phyloP scores from a whole-genome alignment of 1,140 invertebrate species.

The Conus betulinus region DNA sequence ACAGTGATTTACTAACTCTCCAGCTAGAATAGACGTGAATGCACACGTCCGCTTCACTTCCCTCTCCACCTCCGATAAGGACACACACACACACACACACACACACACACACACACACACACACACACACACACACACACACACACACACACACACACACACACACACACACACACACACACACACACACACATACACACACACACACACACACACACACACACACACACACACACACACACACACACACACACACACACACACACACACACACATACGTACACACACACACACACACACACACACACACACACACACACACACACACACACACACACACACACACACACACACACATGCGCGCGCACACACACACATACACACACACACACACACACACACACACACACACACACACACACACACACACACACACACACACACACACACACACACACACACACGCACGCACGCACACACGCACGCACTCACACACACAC shows the following conservation, averaged over 20 bases:
- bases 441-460: conserved; percentile 17
- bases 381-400: not conserved
- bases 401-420: conserved; percentile 28
- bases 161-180: too few relatives aligned
- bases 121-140: conserved; percentile 5
- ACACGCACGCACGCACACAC: not conserved
- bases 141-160: conserved; percentile 13
- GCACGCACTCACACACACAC: too few relatives aligned
- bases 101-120: not conserved
- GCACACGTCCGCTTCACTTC: too few relatives aligned
- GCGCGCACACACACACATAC: too few relatives aligned
- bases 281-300: not conserved
- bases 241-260: conserved; percentile 26
- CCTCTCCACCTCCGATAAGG: too few relatives aligned
- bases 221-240: not conserved
- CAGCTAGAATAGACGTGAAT: too few relatives aligned
- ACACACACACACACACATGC: too few relatives aligned
- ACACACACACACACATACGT: conserved; percentile 27
- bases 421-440: conserved; percentile 5
- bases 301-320: too few relatives aligned
- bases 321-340: too few relatives aligned
- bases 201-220: not conserved
- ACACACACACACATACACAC: not conserved
- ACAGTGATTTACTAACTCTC: too few relatives aligned
- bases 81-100: too few relatives aligned